Evolutionary conservation across 92 coral and sea anemone species (phyloP), one percentile per base, ranked within the genome.

Genomic region (Siderastrea siderea): DNA sequence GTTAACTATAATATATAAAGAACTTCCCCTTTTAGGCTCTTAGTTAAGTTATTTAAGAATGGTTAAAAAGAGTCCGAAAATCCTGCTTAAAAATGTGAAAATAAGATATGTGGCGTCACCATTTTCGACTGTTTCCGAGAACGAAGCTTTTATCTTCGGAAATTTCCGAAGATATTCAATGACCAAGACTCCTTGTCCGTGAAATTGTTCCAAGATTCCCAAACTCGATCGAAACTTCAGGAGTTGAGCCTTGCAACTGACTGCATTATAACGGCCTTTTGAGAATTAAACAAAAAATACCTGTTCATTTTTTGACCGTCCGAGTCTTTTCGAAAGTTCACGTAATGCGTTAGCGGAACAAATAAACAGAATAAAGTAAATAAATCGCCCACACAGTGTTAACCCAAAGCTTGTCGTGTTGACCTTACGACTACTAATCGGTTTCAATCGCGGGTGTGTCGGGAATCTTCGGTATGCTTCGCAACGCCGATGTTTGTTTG

Each of bases 391-490:
- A 55, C 61, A 55, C 61, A 55, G 12, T 14, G 61, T 55, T 11
- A 8, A 53, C 62, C 78, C 78, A 60, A 67, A 52, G 53, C 26
- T 55, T 45, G 50, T 55, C 77, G 86, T 54, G 66, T 53, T 57
- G 47, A 70, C 65, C 50, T 47, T 52, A 74, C 50, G 70, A 75
- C 52, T 52, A 52, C 63, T 84, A 52, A 74, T 84, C 89, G 95
- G 69, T 73, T 17, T 79, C 86, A 66, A 48, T 89, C 92, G 92
- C 79, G 84, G 92, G 95, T 62, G 95, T 54, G 92, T 79, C 93
- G 93, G 80, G 78, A 73, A 89, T 86, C 75, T 58, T 86, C 93
- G 93, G 84, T 72, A 93, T 90, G 96, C 68, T 79, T 84, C 87
- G 73, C 64, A 17, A 49, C 38, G 47, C 49, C 87, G 91, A 86